Evolutionary conservation across 2,113 vertebrate genomes (phyloP).

Genomic region (Nipponia nippon): DNA sequence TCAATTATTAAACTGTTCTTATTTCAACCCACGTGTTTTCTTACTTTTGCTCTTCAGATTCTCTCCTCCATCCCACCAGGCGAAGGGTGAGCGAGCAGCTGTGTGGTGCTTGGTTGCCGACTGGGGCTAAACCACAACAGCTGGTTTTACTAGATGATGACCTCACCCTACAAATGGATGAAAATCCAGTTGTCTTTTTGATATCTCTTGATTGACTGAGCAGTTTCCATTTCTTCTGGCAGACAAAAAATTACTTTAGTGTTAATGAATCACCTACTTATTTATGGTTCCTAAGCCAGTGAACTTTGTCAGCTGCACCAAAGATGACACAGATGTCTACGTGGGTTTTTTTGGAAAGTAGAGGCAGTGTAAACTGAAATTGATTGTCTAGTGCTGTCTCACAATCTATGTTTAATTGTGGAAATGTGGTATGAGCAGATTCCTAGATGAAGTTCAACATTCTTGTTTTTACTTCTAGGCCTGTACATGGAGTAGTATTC

Average conservation of each 20-base stretch:
- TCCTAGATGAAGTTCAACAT: not conserved
- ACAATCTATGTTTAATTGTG: not conserved
- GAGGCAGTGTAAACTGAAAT: not conserved
- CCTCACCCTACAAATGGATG: not conserved
- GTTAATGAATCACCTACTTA: not conserved
- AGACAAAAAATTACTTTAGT: not conserved
- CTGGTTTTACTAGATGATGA: not conserved
- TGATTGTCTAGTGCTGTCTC: not conserved
- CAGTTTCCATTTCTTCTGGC: not conserved
- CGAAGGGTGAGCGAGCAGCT: too few relatives aligned
- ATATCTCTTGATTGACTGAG: not conserved
- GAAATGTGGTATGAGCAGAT: not conserved
- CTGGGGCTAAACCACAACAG: too few relatives aligned
- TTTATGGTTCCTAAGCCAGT: not conserved
- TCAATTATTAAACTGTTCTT: too few relatives aligned
- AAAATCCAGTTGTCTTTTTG: not conserved
- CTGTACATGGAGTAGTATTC: not conserved
- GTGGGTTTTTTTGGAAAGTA: rapidly evolving
- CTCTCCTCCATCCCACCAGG: too few relatives aligned
- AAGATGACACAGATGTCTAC: not conserved
- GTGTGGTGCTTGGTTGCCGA: too few relatives aligned
- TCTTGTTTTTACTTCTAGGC: not conserved
- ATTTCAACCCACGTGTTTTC: too few relatives aligned
- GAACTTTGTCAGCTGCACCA: not conserved
- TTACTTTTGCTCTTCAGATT: too few relatives aligned